Conservation (phyloP, 2,888 invertebrate species). For the Pilophorus perplexus region DNA sequence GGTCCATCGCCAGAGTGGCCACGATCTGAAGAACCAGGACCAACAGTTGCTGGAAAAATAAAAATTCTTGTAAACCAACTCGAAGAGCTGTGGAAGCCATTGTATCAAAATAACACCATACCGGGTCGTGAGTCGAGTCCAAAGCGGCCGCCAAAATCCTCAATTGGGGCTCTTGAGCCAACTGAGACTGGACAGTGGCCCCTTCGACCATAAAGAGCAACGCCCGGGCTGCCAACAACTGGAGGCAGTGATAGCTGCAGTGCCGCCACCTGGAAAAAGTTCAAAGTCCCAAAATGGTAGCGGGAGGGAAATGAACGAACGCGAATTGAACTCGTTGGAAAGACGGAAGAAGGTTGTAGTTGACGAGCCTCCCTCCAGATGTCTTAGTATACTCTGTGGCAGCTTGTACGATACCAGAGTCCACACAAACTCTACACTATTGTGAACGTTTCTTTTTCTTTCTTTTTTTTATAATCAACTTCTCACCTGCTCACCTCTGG, state of each 20-base stretch:
- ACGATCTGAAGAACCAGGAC: constrained; percentile 62
- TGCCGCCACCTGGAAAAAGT: constrained; percentile 56
- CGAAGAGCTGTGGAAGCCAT: too few species aligned
- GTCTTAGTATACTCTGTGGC: neutral
- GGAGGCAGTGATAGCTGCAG: constrained; percentile 61
- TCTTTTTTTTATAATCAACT: constrained; percentile 38
- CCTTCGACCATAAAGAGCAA: constrained; percentile 61
- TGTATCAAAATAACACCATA: constrained; percentile 51
- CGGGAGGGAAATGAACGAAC: too few species aligned
- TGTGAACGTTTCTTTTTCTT: constrained; percentile 18
- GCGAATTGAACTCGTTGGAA: too few species aligned
- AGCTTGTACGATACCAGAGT: too few species aligned
- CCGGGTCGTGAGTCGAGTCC: constrained; percentile 64
- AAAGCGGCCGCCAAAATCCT: constrained; percentile 60
- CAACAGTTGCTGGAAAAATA: constrained; percentile 58
- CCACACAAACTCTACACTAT: too few species aligned
- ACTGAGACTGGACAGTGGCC: constrained; percentile 56
- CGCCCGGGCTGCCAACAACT: constrained; percentile 60
- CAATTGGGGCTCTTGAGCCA: constrained; percentile 59
- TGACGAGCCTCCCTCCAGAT: neutral
- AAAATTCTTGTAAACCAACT: too few species aligned
- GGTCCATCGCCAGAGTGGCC: constrained; percentile 60
- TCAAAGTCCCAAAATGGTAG: too few species aligned
- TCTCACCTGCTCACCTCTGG: constrained; percentile 54
- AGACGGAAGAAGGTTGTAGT: neutral